Conservation (phyloP, 2,797 vertebrate species). For the Monodelphis domestica region DNA sequence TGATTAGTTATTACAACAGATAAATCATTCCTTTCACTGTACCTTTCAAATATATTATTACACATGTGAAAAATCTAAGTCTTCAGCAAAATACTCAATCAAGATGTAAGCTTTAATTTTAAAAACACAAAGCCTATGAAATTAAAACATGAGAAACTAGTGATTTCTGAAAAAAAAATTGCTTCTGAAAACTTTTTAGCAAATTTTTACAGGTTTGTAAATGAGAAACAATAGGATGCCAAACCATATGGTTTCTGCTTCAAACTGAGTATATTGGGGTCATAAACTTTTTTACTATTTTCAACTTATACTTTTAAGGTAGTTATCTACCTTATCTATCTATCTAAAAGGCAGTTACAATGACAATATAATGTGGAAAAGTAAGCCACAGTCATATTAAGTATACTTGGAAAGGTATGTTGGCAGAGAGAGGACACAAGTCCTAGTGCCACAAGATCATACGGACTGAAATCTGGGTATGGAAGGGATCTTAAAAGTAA, state of each 20-base stretch:
- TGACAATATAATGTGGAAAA: neutral
- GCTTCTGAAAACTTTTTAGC: neutral
- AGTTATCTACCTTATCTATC: too few species aligned
- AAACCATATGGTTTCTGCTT: neutral
- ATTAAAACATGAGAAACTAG: neutral
- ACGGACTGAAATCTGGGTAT: neutral
- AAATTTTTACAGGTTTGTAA: neutral
- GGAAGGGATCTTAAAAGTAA: neutral
- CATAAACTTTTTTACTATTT: neutral
- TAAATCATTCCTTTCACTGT: neutral
- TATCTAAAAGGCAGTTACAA: neutral
- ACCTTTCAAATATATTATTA: neutral
- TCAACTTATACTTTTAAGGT: neutral
- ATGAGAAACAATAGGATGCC: neutral
- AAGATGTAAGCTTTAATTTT: neutral
- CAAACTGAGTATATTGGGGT: neutral
- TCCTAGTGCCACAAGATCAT: neutral
- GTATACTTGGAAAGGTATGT: neutral
- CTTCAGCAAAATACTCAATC: neutral
- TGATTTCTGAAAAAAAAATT: neutral
- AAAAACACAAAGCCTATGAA: neutral
- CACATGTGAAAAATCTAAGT: neutral
- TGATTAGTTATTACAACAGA: neutral
- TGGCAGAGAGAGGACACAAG: neutral
- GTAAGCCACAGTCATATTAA: neutral